Base-by-base conservation (phyloP, 2,797 vertebrate species). In the Danio kyathit region DNA sequence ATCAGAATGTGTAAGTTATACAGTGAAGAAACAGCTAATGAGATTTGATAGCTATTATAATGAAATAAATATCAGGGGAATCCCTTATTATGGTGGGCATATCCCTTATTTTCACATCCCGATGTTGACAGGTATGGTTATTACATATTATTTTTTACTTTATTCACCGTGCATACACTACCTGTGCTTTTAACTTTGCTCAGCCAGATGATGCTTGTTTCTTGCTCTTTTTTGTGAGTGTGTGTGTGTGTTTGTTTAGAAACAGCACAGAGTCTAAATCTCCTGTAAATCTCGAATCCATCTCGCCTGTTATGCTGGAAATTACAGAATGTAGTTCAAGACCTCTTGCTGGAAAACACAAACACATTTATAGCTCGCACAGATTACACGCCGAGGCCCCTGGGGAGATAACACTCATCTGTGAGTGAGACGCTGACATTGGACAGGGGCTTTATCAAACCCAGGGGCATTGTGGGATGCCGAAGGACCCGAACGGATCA, bases 401-500 rank as follows among this genome's bases (percentile, higher is more conserved):
- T 48, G 76, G 29, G 64, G 76, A 83, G 76, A 77, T 46, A 74
- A 69, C 75, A 72, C 67, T 51, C 76, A 52, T 51, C 57, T 70
- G 77, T 75, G 73, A 76, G 64, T 61, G 54, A 61, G 71, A 67
- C 61, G 12, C 49, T 80, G 78, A 73, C 78, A 79, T 78, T 79
- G 61, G 64, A 73, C 54, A 40, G 71, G 64, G 71, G 76, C 52
- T 83, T 73, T 60, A 74, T 79, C 81, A 72, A 71, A 73, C 70
- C 76, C 82, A 74, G 19, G 61, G 48, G 70, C 38, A 17, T 43
- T 70, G 17, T 74, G 61, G 80, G 76, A 82, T 49, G 46, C 48
- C 16, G 29, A 71, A 56, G 66, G 73, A 66, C 70, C 63, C 29
- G 7, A 48, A 76, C 21, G 54, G 67, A 75, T 57, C 63, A 51